These are phyloP conservation scores for Aleiodes testaceus DNA, from an alignment of 2,888 invertebrate species.

Conservation along the genomic window DNA sequence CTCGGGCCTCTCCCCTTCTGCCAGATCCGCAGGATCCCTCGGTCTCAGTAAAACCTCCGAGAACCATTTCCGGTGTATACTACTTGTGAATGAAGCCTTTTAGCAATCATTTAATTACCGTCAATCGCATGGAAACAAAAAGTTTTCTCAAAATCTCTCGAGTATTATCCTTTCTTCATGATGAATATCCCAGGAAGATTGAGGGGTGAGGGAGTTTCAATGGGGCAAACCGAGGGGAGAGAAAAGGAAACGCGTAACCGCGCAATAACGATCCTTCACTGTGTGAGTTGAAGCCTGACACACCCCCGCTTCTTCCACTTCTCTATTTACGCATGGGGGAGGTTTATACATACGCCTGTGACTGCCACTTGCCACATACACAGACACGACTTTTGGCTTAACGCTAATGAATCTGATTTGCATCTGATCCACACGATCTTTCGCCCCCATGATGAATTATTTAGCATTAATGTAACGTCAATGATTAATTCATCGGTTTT, in stretches of 20 bases:
- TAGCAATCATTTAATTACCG: slow-evolving; percentile 43
- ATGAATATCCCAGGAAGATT: slow-evolving; percentile 3
- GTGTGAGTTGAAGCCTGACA: slow-evolving; percentile 5
- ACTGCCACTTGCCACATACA: slow-evolving; percentile 11
- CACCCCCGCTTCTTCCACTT: slow-evolving; percentile 47
- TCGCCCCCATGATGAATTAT: slow-evolving; percentile 55
- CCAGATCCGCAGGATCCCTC: slow-evolving; percentile 36
- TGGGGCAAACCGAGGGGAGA: slow-evolving; percentile 45
- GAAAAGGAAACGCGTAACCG: slow-evolving; percentile 58
- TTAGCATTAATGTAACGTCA: slow-evolving; percentile 46
- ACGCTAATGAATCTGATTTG: slow-evolving; percentile 72
- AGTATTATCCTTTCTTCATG: neutral
- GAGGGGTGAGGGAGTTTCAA: slow-evolving; percentile 24
- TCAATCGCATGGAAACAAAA: neutral
- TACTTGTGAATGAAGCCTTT: slow-evolving; percentile 40
- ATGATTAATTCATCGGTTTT: slow-evolving; percentile 5
- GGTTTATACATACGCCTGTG: slow-evolving; percentile 26
- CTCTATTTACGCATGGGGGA: slow-evolving; percentile 37
- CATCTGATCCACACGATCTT: slow-evolving; percentile 68
- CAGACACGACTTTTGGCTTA: slow-evolving; percentile 55
- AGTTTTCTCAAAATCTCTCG: slow-evolving; percentile 10
- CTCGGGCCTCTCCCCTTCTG: slow-evolving; percentile 53
- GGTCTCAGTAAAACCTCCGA: slow-evolving; percentile 23
- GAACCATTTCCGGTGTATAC: slow-evolving; percentile 24
- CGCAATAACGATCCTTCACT: slow-evolving; percentile 61